Evolutionary conservation across 53 echinoderm and acorn worm species (phyloP).

Genomic region (Antedon mediterranea): DNA sequence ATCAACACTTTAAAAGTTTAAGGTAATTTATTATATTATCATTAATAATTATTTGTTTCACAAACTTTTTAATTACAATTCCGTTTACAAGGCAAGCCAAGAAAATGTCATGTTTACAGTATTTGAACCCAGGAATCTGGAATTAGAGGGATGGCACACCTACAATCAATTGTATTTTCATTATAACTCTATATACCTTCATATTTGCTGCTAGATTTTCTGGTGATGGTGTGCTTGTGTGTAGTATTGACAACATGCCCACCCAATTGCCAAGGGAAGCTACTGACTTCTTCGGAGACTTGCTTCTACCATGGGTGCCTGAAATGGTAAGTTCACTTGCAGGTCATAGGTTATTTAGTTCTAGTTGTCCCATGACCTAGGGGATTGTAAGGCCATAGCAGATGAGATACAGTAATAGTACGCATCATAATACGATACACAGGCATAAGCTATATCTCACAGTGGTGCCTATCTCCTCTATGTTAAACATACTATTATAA

Average conservation of each 20-base stretch:
- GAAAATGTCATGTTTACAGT: background rate
- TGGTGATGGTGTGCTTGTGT: constrained; percentile 91
- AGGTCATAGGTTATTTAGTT: too few relatives aligned
- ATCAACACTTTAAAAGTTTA: constrained; percentile 85
- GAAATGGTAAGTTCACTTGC: constrained; percentile 75
- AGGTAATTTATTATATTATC: constrained; percentile 24
- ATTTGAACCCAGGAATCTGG: background rate
- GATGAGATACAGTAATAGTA: too few relatives aligned
- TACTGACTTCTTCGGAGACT: constrained; percentile 82
- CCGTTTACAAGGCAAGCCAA: too few relatives aligned
- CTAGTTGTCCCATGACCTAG: too few relatives aligned
- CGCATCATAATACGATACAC: too few relatives aligned
- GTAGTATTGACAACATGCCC: constrained; percentile 98
- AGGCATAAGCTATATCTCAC: too few relatives aligned
- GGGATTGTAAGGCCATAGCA: too few relatives aligned
- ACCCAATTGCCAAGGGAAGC: constrained; percentile 92
- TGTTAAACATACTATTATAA: too few relatives aligned
- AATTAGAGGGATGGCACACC: too few relatives aligned
- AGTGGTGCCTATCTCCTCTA: too few relatives aligned
- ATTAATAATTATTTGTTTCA: too few relatives aligned
- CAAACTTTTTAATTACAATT: too few relatives aligned
- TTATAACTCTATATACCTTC: background rate
- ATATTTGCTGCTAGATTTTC: constrained; percentile 47
- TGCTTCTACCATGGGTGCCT: constrained; percentile 38
- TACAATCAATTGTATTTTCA: background rate